A percentile compares a stretch with the other conserved stretches of the same genome.
Conservation (phyloP, 2,888 invertebrate genomes). For the Protonemura montana region DNA sequence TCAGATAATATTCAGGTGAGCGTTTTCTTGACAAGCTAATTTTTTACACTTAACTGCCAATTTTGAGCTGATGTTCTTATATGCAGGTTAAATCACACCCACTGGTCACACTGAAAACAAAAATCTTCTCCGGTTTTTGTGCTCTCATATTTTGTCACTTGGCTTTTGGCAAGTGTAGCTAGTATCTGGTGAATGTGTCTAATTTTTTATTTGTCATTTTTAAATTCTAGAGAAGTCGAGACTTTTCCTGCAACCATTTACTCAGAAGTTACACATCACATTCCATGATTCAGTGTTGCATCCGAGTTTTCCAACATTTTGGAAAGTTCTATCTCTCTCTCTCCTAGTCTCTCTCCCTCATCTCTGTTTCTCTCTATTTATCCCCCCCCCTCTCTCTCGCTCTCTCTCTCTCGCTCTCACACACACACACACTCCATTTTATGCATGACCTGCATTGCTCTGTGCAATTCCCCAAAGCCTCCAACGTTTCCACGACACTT, state of each 20-base stretch:
- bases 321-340: background rate
- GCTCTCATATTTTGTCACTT: no score
- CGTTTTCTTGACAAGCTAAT: no score
- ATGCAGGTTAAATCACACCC: background rate
- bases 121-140: no score
- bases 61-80: no score
- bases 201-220: background rate
- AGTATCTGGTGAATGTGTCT: background rate
- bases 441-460: background rate
- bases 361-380: no score
- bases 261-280: conserved; percentile 9
- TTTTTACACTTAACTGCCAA: no score
- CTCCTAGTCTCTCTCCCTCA: no score
- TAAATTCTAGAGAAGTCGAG: background rate
- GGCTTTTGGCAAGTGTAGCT: no score
- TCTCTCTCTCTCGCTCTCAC: no score
- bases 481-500: background rate
- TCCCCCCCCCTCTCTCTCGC: no score
- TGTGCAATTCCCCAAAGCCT: background rate
- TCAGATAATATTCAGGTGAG: background rate
- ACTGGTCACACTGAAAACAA: background rate
- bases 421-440: no score
- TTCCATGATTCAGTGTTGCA: conserved; percentile 17
- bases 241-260: background rate
- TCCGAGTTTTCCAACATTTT: background rate